Conservation (phyloP, 2,113 vertebrate species). For the Isichthys henryi region DNA sequence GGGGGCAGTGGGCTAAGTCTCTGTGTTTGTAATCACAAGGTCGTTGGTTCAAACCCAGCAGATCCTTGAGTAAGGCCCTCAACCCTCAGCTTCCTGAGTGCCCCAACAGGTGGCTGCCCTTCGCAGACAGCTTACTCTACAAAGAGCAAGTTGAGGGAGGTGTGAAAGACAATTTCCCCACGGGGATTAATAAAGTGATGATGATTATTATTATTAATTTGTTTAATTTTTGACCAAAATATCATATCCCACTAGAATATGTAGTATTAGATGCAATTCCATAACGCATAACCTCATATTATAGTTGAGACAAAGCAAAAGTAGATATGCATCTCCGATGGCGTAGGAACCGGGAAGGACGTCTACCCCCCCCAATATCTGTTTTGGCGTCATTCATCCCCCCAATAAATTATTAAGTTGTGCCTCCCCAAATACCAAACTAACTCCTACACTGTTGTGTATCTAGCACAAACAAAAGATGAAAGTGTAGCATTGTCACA, state of each 20-base stretch:
- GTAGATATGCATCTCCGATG: neutral
- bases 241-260: neutral
- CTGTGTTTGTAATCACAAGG: too few relatives aligned
- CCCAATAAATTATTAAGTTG: neutral
- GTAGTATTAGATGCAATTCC: neutral
- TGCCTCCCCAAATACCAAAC: neutral
- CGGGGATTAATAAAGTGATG: too few relatives aligned
- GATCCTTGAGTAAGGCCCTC: too few relatives aligned
- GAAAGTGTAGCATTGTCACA: neutral
- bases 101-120: too few relatives aligned
- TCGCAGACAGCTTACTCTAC: too few relatives aligned
- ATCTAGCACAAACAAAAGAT: neutral
- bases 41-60: too few relatives aligned
- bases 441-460: neutral
- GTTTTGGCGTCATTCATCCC: neutral
- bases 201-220: neutral
- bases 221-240: neutral
- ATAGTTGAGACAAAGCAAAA: neutral
- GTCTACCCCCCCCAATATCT: neutral
- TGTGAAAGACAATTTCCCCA: too few relatives aligned
- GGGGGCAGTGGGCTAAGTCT: too few relatives aligned
- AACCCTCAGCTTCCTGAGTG: too few relatives aligned
- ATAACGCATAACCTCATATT: neutral
- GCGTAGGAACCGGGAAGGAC: neutral
- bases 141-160: too few relatives aligned